Evolutionary conservation across 2,797 vertebrate genomes (phyloP).

Genomic region (Galaxias olidus): DNA sequence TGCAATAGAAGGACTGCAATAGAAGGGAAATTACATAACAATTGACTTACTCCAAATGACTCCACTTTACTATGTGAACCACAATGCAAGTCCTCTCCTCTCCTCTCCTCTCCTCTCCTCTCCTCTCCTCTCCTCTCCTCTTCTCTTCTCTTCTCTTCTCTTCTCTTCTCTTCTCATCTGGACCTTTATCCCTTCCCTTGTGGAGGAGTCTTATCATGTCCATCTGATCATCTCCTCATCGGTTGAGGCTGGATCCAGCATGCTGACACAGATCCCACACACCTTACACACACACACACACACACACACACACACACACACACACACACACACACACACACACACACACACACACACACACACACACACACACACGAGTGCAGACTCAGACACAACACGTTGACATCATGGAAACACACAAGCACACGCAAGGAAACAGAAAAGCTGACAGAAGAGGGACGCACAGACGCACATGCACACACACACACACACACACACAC

Average conservation of each 20-base stretch:
- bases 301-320: background rate
- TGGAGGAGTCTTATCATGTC: slow-evolving; percentile 16
- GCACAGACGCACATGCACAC: background rate
- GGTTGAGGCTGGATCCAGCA: background rate
- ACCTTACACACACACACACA: slow-evolving; percentile 8
- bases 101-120: slow-evolving; percentile 13
- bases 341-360: slow-evolving; percentile 7
- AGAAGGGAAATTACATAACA: background rate
- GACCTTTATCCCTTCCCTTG: slow-evolving; percentile 4
- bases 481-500: slow-evolving; percentile 5
- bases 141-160: background rate
- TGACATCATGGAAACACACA: background rate
- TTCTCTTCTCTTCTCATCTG: slow-evolving; percentile 12
- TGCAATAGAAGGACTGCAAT: background rate
- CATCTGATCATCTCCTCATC: slow-evolving; percentile 9
- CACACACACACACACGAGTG: slow-evolving; percentile 2
- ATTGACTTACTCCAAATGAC: background rate
- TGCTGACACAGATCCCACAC: slow-evolving; percentile 12
- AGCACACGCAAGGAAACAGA: slow-evolving; percentile 12
- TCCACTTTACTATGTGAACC: background rate
- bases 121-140: slow-evolving; percentile 2
- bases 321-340: slow-evolving; percentile 8
- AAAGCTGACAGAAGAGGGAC: slow-evolving; percentile 7
- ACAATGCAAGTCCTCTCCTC: slow-evolving; percentile 12
- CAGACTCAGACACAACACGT: background rate